phyloP scores from a whole-genome alignment of 1,140 invertebrate genomes.

The Cydia amplana region DNA sequence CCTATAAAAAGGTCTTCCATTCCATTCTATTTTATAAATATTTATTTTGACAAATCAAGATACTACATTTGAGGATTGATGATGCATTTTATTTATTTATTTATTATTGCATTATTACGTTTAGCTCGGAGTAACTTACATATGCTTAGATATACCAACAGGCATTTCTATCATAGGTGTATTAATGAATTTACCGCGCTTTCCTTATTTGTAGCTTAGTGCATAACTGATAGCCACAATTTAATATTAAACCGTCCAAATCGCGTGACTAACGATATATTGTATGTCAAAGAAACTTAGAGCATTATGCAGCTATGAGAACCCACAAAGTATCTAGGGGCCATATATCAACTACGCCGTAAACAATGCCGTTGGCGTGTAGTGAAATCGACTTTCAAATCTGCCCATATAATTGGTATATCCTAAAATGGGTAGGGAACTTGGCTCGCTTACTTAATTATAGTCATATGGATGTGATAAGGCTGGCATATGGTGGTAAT shows the following conservation, averaged over 20 bases:
- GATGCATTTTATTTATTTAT: too few species aligned
- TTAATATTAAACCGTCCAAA: slow-evolving; percentile 23
- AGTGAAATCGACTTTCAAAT: slow-evolving; percentile 51
- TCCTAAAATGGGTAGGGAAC: slow-evolving; percentile 48
- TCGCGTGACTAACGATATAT: slow-evolving; percentile 23
- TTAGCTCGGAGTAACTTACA: too few species aligned
- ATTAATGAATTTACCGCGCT: neutral
- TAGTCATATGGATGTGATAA: slow-evolving; percentile 10
- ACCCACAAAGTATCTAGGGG: slow-evolving; percentile 48
- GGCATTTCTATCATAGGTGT: too few species aligned
- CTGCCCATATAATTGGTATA: slow-evolving; percentile 52
- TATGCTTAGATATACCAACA: too few species aligned
- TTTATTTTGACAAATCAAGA: too few species aligned
- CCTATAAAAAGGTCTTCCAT: too few species aligned
- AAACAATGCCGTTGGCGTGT: slow-evolving; percentile 48
- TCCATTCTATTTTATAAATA: too few species aligned
- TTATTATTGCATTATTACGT: too few species aligned
- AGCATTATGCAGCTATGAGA: slow-evolving; percentile 16
- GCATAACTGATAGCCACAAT: neutral
- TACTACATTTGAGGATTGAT: too few species aligned
- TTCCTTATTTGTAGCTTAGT: neutral
- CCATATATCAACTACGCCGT: slow-evolving; percentile 49
- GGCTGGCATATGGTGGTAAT: neutral
- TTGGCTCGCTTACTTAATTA: slow-evolving; percentile 37
- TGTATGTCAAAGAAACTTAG: slow-evolving; percentile 29